Percentiles rank a stretch among this genome's conserved stretches.
Evolutionary conservation across 2,113 vertebrate genomes (phyloP).

Genomic region (Carassius carassius): DNA sequence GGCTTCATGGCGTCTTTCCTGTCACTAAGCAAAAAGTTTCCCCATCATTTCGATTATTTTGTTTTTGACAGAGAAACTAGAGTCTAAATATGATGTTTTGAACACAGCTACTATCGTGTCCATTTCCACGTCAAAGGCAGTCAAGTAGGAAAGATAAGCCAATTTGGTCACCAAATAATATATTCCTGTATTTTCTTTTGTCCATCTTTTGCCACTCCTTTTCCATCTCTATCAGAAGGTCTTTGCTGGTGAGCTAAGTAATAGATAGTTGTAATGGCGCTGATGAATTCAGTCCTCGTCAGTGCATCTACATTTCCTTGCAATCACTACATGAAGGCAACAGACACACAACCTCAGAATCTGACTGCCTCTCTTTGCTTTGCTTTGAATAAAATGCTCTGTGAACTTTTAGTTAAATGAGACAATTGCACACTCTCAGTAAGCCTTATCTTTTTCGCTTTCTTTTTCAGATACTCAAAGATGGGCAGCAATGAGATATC

Average conservation of each 20-base stretch:
- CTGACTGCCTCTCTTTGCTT: not conserved
- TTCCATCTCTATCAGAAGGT: not conserved
- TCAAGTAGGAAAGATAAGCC: not conserved
- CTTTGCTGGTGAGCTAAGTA: constrained; percentile 4
- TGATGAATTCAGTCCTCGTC: not conserved
- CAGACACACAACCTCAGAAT: not conserved
- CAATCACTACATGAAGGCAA: not conserved
- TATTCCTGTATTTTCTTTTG: not conserved
- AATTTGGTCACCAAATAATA: not conserved
- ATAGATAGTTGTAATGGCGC: not conserved
- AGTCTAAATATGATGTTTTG: not conserved
- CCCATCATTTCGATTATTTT: constrained; percentile 38
- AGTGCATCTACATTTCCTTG: constrained; percentile 3
- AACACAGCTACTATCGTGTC: not conserved
- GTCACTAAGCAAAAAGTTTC: constrained; percentile 45
- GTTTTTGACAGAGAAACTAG: not conserved
- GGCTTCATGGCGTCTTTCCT: constrained; percentile 27
- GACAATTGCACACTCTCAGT: not conserved
- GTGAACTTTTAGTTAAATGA: not conserved
- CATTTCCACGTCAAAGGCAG: constrained; percentile 32
- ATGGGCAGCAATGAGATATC: not conserved
- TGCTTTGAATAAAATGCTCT: not conserved
- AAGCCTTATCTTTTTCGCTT: not conserved
- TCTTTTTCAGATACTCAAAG: constrained; percentile 23
- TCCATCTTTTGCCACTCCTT: not conserved